Base-by-base conservation (phyloP, 2,113 vertebrate genomes). In the Morone saxatilis region DNA sequence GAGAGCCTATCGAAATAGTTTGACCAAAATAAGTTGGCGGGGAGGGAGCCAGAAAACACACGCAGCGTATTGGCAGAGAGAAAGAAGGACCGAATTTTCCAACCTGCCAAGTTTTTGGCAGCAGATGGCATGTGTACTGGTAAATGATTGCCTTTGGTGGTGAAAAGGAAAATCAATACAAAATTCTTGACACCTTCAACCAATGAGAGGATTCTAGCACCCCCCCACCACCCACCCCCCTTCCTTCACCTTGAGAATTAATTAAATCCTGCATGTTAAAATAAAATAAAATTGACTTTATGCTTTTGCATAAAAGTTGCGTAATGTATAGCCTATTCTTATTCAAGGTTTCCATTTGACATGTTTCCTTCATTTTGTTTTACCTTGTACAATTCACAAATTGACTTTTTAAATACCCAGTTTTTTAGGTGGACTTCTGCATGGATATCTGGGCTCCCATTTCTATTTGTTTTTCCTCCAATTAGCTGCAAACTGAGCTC, bases 91-190 rank as follows among this genome's bases (percentile, higher is more conserved):
- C 65, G 25, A 72, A 69, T 81, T 83, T 41, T 11, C 20, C 57
- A 20, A 86, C 51, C 68, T 89, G 92, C 92, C 92, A 91, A 89
- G 90, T 86, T 79, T 50, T 66, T 92, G 90, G 90, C 93, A 86
- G 90, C 90, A 94, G 91, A 94, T 94, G 89, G 91, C 88, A 78
- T 68, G 85, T 74, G 82, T 54, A n/a, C 86, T 82, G 90, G 40
- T 80, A 79, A 87, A 81, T 69, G 80, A 83, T 73, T 57, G 80
- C 83, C 71, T 87, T 31, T 40, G 79, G 68, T 82, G 66, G 38
- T 76, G 76, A 66, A 47, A 47, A 47, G 13, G 40, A 68, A 72
- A 87, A 79, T 77, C 77, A 60, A 79, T 74, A 63, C 65, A 60
- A 82, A 61, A 86, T 76, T 53, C 38, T 70, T 80, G 68, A 91